Base-by-base conservation (phyloP, 2,113 vertebrate genomes). In the Carassius carassius region DNA sequence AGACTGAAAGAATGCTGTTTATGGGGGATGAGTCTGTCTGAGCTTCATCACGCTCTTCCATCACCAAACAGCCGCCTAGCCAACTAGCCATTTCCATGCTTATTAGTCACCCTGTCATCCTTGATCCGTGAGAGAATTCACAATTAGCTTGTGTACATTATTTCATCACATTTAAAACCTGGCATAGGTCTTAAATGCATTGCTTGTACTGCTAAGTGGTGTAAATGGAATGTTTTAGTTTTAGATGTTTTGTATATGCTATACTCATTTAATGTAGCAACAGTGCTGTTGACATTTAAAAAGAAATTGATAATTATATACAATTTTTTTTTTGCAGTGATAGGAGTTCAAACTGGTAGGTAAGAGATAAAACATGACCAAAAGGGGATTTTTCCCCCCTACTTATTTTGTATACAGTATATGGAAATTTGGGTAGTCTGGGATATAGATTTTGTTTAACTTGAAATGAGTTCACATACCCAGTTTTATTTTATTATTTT, bases 1-100 rank as follows among this genome's bases (percentile, higher is more conserved):
- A 86, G 72, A 62, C 75, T 44, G 21, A 76, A 86, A 85, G 85
- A 88, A 88, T 89, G 80, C 56, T 86, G 86, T 88, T 89, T 86
- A 89, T 86, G 81, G 77, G 80, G 60, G 86, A 86, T 77, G 83
- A 78, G 63, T 73, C 37, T 73, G 65, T 79, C 84, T 85, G 63
- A 87, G 65, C 73, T 77, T 69, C 63, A 87, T 78, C 77, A 82
- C n/a, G 54, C 75, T 80, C 58, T 21, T 44, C 58, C 65, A 84
- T 35, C 80, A 79, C 78, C 37, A 23, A 65, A 63, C 47, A 41
- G n/a, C 72, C 51, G 11, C 19, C 63, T 56, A 0, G 47, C 44
- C n/a, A 19, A 4, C 49, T 72, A 17, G 11, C n/a, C 63, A 14
- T 35, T 47, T 70, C 78, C 29, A 23, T n/a, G 11, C 21, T 70